These are phyloP conservation scores for Arge pagana DNA, from an alignment of 2,888 invertebrate genomes.

Conservation along the genomic window DNA sequence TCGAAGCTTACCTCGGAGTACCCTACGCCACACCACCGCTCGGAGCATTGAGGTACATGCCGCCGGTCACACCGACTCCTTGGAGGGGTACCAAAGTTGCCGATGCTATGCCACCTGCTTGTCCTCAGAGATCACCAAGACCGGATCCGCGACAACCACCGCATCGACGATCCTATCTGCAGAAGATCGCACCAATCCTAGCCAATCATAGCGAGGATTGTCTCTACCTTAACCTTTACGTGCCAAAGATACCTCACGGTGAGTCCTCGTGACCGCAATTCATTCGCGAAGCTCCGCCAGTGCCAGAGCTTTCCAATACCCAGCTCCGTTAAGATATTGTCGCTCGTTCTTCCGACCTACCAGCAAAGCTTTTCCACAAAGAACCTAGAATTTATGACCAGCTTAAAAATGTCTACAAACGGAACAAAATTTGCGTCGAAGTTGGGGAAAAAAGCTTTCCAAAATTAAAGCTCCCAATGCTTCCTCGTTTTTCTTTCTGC, in stretches of 20 bases:
- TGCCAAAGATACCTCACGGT: constrained; percentile 70
- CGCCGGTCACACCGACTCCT: constrained; percentile 88
- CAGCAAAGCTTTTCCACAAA: too few relatives aligned
- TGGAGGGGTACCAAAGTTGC: constrained; percentile 83
- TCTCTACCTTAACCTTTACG: constrained; percentile 95
- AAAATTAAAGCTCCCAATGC: too few relatives aligned
- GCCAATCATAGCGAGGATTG: constrained; percentile 97
- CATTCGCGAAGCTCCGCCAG: neutral
- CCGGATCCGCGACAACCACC: constrained; percentile 69
- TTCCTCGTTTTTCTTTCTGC: too few relatives aligned
- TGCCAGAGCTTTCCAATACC: too few relatives aligned
- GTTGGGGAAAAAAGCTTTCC: too few relatives aligned
- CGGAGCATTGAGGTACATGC: constrained; percentile 92
- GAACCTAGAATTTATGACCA: too few relatives aligned
- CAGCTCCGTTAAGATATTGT: too few relatives aligned
- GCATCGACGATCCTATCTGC: constrained; percentile 82
- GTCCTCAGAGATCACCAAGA: constrained; percentile 78
- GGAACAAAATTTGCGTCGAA: too few relatives aligned
- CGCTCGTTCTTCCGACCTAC: too few relatives aligned
- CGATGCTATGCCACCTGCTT: constrained; percentile 82
- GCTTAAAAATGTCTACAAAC: too few relatives aligned
- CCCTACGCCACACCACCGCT: constrained; percentile 92
- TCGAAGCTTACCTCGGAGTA: constrained; percentile 91
- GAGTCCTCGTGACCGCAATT: too few relatives aligned
- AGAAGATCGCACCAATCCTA: constrained; percentile 80